Conservation (phyloP, 2,113 vertebrate species). For the Origma solitaria region DNA sequence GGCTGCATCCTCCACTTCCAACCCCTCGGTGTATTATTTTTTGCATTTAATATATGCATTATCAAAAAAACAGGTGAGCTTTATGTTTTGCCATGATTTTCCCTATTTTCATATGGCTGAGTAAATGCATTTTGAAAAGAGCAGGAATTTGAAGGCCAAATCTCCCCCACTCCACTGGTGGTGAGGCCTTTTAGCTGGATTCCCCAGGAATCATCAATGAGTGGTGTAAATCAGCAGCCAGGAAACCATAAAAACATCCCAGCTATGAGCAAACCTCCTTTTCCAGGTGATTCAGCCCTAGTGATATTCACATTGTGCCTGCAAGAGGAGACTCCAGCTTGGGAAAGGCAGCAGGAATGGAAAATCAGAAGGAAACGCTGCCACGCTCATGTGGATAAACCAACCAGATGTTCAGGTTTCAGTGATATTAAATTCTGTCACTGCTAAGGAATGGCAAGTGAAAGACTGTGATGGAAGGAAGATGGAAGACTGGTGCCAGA, state of each 20-base stretch:
- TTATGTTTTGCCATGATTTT: background rate
- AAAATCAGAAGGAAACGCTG: background rate
- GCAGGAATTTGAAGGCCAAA: background rate
- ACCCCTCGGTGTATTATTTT: background rate
- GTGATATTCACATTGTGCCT: background rate
- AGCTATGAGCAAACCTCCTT: background rate
- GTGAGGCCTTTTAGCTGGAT: background rate
- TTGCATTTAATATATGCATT: background rate
- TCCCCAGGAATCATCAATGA: background rate
- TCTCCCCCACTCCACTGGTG: background rate
- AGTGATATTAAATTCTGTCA: background rate
- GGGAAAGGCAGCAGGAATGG: background rate
- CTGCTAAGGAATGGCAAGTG: background rate
- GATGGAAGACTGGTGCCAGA: background rate
- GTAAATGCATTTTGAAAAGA: rapidly evolving
- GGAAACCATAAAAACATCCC: background rate
- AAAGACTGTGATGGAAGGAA: background rate
- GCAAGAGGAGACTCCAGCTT: background rate
- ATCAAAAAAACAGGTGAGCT: background rate
- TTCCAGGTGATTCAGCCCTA: background rate
- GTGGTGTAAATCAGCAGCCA: background rate
- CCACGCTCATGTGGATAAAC: rapidly evolving
- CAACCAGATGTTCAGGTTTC: background rate
- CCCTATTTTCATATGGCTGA: background rate
- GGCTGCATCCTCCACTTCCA: background rate